These are phyloP conservation scores for Sturnus vulgaris DNA, from an alignment of 2,113 vertebrate genomes.

Conservation along the genomic window DNA sequence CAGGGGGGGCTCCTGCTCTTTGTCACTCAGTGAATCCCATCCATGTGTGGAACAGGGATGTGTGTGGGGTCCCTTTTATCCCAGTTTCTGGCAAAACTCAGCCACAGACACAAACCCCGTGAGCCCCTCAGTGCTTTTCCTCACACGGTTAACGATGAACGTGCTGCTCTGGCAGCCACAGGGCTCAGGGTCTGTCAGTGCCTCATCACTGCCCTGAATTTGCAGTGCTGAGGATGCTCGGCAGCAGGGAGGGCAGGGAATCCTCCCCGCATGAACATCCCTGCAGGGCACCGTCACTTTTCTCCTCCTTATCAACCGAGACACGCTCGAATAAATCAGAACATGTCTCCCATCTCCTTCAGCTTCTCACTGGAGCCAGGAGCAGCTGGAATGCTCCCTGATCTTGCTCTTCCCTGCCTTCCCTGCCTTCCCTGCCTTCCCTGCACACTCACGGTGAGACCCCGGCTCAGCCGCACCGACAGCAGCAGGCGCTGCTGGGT, in stretches of 20 bases:
- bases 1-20: background rate
- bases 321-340: background rate
- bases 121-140: background rate
- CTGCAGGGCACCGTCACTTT: background rate
- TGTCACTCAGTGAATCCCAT: background rate
- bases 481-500: background rate
- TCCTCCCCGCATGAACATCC: background rate
- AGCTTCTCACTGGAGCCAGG: background rate
- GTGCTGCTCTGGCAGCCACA: background rate
- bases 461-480: background rate
- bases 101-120: background rate
- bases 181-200: background rate
- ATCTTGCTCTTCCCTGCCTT: rapidly evolving
- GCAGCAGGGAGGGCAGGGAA: background rate
- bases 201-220: background rate
- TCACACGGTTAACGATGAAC: rapidly evolving
- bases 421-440: background rate
- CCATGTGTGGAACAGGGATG: rapidly evolving
- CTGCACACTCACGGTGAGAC: background rate
- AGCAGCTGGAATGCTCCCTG: background rate
- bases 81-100: background rate
- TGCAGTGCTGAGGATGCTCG: background rate
- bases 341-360: background rate
- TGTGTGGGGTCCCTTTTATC: background rate
- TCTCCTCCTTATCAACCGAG: background rate